Evolutionary conservation across 1,140 invertebrate genomes (phyloP).

Genomic region (Drosophila baimaii): DNA sequence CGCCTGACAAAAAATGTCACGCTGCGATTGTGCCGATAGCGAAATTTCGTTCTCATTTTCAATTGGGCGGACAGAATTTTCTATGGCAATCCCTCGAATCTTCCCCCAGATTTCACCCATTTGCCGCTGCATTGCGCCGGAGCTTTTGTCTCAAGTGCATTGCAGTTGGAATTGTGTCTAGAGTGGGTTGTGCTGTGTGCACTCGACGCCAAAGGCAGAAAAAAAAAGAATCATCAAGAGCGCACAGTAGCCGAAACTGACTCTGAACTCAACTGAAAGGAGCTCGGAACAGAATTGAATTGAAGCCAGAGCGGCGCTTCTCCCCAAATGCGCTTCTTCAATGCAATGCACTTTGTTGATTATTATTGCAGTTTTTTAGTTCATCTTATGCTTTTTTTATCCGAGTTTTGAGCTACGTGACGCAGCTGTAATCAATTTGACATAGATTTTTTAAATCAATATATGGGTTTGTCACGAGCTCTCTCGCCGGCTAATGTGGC

Average conservation of each 20-base stretch:
- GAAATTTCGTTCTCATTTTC: constrained; percentile 63
- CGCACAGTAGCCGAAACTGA: constrained; percentile 28
- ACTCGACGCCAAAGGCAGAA: constrained; percentile 29
- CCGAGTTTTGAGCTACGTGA: constrained; percentile 31
- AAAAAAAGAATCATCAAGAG: constrained; percentile 13
- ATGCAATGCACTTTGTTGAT: constrained; percentile 74
- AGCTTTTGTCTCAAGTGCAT: constrained; percentile 69
- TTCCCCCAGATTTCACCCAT: constrained; percentile 10
- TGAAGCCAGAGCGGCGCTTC: constrained; percentile 9
- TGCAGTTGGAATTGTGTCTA: constrained; percentile 70
- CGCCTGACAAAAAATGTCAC: constrained; percentile 63
- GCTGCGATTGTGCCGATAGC: constrained; percentile 71
- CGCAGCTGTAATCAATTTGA: constrained; percentile 71
- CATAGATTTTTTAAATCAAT: constrained; percentile 78
- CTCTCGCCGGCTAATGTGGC: constrained; percentile 18
- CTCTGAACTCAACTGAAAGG: constrained; percentile 22
- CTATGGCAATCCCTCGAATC: constrained; percentile 21
- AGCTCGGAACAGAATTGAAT: constrained; percentile 20
- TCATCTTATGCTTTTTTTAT: constrained; percentile 22
- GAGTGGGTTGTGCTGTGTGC: constrained; percentile 42
- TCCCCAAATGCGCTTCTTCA: constrained; percentile 32
- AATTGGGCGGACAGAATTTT: constrained; percentile 27
- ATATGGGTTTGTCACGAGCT: constrained; percentile 47
- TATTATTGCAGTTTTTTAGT: constrained; percentile 57
- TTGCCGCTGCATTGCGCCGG: constrained; percentile 42